These are phyloP conservation scores for Heliothis peltigera DNA, from an alignment of 2,888 invertebrate species.

Conservation along the genomic window DNA sequence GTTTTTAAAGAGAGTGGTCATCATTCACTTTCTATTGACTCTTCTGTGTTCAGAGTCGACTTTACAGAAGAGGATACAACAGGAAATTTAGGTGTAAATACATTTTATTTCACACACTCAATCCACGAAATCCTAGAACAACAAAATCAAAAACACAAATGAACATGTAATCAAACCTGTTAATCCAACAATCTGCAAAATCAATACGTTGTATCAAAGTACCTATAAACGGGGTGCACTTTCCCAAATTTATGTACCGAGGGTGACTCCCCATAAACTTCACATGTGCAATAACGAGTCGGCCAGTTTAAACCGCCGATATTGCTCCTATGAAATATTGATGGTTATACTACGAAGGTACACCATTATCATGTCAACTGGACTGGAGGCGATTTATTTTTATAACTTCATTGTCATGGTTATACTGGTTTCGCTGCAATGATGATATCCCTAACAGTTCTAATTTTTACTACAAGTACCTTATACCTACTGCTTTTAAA, in stretches of 20 bases:
- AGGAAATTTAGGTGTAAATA: too few relatives aligned
- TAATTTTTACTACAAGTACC: too few relatives aligned
- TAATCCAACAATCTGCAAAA: conserved; percentile 80
- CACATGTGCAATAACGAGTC: conserved; percentile 85
- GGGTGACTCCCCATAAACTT: conserved; percentile 87
- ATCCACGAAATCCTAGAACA: not conserved
- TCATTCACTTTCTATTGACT: too few relatives aligned
- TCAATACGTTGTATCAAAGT: conserved; percentile 80
- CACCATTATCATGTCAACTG: conserved; percentile 68
- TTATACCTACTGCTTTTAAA: too few relatives aligned
- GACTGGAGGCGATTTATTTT: conserved; percentile 56
- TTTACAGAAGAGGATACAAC: too few relatives aligned
- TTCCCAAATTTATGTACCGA: conserved; percentile 85
- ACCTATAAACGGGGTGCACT: conserved; percentile 71
- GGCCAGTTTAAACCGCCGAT: conserved; percentile 85
- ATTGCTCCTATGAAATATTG: conserved; percentile 86
- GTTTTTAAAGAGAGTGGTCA: too few relatives aligned
- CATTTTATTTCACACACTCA: too few relatives aligned
- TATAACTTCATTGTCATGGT: conserved; percentile 34
- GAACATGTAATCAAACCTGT: conserved; percentile 58
- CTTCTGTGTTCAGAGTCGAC: too few relatives aligned
- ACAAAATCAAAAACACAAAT: conserved; percentile 39
- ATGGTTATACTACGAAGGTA: conserved; percentile 72
- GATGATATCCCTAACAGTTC: too few relatives aligned
- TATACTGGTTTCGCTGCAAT: conserved; percentile 2